A percentile compares a stretch with the other conserved stretches of the same genome.
phyloP scores from a whole-genome alignment of 2,113 vertebrate genomes.

The Petaurus breviceps region DNA sequence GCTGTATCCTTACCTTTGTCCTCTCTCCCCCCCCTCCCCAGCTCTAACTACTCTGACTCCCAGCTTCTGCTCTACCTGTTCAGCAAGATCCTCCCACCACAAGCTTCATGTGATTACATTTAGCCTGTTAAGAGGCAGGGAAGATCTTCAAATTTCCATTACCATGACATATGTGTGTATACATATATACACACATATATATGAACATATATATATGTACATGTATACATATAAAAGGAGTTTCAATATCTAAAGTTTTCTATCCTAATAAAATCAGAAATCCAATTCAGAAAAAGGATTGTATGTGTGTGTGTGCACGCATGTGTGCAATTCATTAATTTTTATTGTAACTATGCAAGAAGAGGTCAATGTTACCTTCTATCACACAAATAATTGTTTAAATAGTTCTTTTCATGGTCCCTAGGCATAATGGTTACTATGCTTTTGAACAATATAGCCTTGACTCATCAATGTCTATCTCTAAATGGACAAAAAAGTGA shows the following conservation, averaged over 20 bases:
- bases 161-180: too few species aligned
- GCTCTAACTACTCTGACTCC: too few species aligned
- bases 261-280: not conserved
- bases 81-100: too few species aligned
- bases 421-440: not conserved
- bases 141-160: too few species aligned
- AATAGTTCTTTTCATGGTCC: not conserved
- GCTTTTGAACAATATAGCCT: not conserved
- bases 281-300: not conserved
- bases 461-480: not conserved
- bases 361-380: not conserved
- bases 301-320: not conserved
- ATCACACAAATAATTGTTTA: not conserved
- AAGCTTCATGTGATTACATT: too few species aligned
- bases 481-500: not conserved
- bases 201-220: too few species aligned
- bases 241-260: not conserved
- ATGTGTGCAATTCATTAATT: not conserved
- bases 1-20: too few species aligned
- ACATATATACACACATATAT: too few species aligned
- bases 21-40: too few species aligned
- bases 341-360: not conserved
- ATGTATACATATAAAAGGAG: too few species aligned
- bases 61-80: too few species aligned
- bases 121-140: too few species aligned